Percentiles rank a stretch among this genome's conserved stretches.
Evolutionary conservation across 2,888 invertebrate species (phyloP).

Genomic region (Lathronympha strigana): DNA sequence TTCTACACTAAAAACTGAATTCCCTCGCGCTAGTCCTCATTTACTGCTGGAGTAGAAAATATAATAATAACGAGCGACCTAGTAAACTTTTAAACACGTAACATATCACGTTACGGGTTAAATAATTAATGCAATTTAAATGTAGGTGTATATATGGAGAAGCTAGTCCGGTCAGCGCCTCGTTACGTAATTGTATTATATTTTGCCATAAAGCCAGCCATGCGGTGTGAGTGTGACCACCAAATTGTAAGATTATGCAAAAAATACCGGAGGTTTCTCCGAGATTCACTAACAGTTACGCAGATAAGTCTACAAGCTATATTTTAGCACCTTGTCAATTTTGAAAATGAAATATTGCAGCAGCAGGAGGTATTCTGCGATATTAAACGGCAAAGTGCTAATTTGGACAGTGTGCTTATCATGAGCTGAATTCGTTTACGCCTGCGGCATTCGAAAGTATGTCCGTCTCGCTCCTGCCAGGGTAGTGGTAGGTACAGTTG

Average conservation of each 20-base stretch:
- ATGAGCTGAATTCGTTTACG: no score
- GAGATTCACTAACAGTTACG: conserved; percentile 30
- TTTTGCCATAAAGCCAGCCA: conserved; percentile 40
- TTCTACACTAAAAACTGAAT: no score
- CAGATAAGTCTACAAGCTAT: no score
- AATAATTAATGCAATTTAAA: conserved; percentile 20
- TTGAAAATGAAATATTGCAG: no score
- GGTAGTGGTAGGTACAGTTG: no score
- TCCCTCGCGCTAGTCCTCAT: no score
- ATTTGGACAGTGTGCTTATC: no score
- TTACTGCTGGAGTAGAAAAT: conserved; percentile 2
- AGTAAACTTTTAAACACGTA: conserved; percentile 26
- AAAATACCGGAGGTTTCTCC: conserved; percentile 53
- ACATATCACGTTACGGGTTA: conserved; percentile 20
- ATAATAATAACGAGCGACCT: conserved; percentile 23
- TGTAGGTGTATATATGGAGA: not conserved
- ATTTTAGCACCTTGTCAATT: no score
- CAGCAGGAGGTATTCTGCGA: no score
- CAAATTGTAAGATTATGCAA: conserved; percentile 62
- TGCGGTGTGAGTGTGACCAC: conserved; percentile 55
- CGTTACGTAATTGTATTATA: conserved; percentile 46
- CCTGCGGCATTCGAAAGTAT: no score
- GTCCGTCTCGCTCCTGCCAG: no score
- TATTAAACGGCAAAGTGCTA: no score
- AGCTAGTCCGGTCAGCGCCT: conserved; percentile 26